These are phyloP conservation scores for Malacoraja senta DNA, from an alignment of 2,797 vertebrate genomes.

Conservation along the genomic window DNA sequence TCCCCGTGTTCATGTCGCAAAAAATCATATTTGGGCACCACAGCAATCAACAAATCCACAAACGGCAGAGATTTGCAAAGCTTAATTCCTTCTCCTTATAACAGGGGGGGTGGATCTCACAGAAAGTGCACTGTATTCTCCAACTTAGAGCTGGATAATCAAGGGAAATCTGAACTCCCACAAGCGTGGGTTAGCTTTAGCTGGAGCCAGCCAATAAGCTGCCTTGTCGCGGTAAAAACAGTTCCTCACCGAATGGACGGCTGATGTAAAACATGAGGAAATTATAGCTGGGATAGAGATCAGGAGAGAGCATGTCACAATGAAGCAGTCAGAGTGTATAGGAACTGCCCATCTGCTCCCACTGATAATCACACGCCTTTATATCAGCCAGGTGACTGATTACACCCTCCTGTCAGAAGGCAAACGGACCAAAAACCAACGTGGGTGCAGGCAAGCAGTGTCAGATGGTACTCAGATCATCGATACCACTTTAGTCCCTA, in stretches of 20 bases:
- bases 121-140: neutral
- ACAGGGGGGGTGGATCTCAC: neutral
- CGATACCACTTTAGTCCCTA: neutral
- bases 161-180: neutral
- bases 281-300: slow-evolving; percentile 26
- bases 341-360: slow-evolving; percentile 44
- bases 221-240: neutral
- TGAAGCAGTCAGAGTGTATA: neutral
- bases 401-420: neutral
- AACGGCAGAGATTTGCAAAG: neutral
- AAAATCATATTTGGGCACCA: slow-evolving; percentile 59
- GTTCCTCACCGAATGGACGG: neutral
- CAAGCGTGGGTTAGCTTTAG: slow-evolving; percentile 26
- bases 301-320: neutral
- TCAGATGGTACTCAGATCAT: neutral
- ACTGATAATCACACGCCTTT: slow-evolving; percentile 17
- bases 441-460: neutral
- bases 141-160: neutral
- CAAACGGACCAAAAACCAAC: neutral
- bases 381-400: slow-evolving; percentile 10
- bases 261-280: slow-evolving; percentile 29
- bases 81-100: neutral
- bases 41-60: slow-evolving; percentile 18
- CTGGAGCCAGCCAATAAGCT: slow-evolving; percentile 26
- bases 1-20: slow-evolving; percentile 60